Evolutionary conservation across 2,888 invertebrate species (phyloP), one percentile per base, ranked within the genome.

Genomic region (Eugnorisma glareosa): DNA sequence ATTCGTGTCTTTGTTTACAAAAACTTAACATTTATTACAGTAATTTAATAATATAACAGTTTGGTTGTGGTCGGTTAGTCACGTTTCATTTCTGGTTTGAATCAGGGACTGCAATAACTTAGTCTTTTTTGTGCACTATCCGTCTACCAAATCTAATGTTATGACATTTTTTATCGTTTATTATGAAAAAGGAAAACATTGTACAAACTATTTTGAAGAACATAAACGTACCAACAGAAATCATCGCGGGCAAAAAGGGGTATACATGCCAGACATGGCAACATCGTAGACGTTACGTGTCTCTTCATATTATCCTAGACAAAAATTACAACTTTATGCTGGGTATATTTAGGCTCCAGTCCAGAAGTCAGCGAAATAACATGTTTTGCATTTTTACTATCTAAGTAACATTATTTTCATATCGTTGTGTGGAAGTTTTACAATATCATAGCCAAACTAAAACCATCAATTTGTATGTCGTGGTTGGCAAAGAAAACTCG

Each of bases 21-120:
- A 75, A 73, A 81, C 37, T 73, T 69, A 63, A 70, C n/a, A n/a
- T n/a, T n/a, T n/a, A 81, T 85, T 63, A 75, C 66, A 70, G 77
- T 85, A 70, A 81, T 81, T 85, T 85, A 51, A 67, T 81, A 75
- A 72, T 59, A 72, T 59, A 72, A 67, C 72, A 73, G 48, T 18
- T 61, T 68, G 70, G 57, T 64, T 71, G 54, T 28, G 35, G 40
- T 67, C 48, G 40, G 73, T 57, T 51, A 48, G 83, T 83, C 85
- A 72, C 78, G 87, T 75, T 81, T 75, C 64, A 35, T 64, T 64
- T 81, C 81, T 75, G 66, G 64, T 75, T 72, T 67, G 28, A 75
- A 51, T 77, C 74, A 28, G 73, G 35, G 48, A 76, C 72, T 73
- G 66, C 63, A 76, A 51, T 24, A 48, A 59, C 35, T 57, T 71